Evolutionary conservation across 1,140 invertebrate genomes (phyloP).

Genomic region (Polypedilum pembai): DNA sequence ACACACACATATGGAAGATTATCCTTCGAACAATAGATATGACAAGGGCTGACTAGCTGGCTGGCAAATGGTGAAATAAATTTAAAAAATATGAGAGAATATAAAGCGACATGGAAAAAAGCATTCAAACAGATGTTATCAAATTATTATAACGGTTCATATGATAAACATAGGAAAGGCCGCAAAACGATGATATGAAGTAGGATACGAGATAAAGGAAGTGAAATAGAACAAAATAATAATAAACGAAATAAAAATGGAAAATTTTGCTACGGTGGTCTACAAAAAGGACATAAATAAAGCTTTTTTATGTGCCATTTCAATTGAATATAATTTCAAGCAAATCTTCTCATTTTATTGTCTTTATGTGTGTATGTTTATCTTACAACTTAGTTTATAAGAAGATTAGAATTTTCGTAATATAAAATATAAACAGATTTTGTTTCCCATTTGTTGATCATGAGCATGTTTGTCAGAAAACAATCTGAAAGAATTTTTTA

Average conservation of each 20-base stretch:
- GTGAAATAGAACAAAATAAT: background rate
- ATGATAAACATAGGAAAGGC: background rate
- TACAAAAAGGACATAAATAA: constrained; percentile 4
- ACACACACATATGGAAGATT: too few relatives aligned
- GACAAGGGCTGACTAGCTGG: too few relatives aligned
- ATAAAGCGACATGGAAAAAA: background rate
- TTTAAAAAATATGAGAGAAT: background rate
- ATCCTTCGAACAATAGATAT: too few relatives aligned
- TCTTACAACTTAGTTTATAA: too few relatives aligned
- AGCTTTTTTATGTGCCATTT: constrained; percentile 17
- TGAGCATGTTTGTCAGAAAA: too few relatives aligned
- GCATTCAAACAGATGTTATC: constrained; percentile 23
- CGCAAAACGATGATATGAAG: background rate
- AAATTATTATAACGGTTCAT: constrained; percentile 19
- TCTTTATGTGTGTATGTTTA: too few relatives aligned
- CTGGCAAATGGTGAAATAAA: too few relatives aligned
- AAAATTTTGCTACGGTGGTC: background rate
- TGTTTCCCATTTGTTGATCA: too few relatives aligned
- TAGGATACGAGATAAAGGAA: background rate
- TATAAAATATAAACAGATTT: too few relatives aligned
- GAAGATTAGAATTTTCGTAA: too few relatives aligned
- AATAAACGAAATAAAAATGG: background rate
- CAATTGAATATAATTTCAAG: background rate
- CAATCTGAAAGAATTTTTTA: too few relatives aligned
- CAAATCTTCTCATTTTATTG: too few relatives aligned